phyloP scores from a whole-genome alignment of 1,140 invertebrate species.

The Arctopsyche grandis region DNA sequence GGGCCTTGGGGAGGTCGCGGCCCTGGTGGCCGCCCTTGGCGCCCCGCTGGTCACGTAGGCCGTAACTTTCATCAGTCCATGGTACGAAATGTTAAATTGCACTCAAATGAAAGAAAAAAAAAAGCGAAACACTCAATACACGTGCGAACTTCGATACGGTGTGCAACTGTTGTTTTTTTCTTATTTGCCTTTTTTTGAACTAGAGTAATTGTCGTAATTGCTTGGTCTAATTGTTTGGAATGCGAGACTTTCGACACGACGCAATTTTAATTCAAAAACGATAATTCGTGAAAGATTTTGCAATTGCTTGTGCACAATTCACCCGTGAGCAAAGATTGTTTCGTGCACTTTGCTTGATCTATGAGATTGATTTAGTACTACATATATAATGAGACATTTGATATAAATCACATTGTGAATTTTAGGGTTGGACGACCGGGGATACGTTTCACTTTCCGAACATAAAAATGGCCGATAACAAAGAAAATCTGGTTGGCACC shows the following conservation, averaged over 20 bases:
- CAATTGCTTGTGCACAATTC: not conserved
- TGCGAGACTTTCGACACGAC: slow-evolving; percentile 10
- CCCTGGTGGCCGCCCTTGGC: slow-evolving; percentile 72
- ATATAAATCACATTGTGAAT: not conserved
- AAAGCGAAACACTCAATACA: slow-evolving; percentile 17
- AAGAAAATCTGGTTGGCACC: not conserved
- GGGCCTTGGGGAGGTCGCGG: slow-evolving; percentile 73
- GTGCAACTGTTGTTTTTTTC: slow-evolving; percentile 12
- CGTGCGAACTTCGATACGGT: not conserved
- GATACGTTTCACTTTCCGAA: slow-evolving; percentile 46
- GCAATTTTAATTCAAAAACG: not conserved
- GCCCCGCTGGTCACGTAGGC: slow-evolving; percentile 71
- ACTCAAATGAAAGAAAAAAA: not conserved
- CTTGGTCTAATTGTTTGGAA: not conserved
- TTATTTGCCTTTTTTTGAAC: not conserved
- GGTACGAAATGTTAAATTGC: slow-evolving; percentile 59
- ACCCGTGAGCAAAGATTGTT: not conserved
- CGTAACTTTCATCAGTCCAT: slow-evolving; percentile 74
- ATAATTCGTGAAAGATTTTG: not conserved
- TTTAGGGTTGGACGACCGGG: slow-evolving; percentile 53
- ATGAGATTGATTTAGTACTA: too few species aligned
- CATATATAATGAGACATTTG: not conserved
- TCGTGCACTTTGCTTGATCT: too few species aligned
- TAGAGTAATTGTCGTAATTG: slow-evolving; percentile 3
- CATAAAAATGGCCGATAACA: slow-evolving; percentile 15